phyloP scores from a whole-genome alignment of 1,140 invertebrate species.

The Sarcophaga peregrina region DNA sequence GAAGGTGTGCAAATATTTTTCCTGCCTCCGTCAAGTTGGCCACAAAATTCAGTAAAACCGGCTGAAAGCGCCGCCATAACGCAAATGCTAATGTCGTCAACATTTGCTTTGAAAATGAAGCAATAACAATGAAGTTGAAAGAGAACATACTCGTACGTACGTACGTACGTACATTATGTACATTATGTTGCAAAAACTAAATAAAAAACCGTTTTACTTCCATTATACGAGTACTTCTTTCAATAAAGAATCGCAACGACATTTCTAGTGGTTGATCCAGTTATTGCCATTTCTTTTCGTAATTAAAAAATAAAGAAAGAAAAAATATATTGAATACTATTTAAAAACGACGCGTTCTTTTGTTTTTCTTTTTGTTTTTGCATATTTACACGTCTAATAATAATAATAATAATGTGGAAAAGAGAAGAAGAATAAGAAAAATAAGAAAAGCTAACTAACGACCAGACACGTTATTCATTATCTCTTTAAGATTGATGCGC shows the following conservation, averaged over 20 bases:
- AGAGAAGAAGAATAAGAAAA: too few relatives aligned
- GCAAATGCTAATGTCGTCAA: not conserved
- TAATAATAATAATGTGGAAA: not conserved
- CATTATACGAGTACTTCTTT: not conserved
- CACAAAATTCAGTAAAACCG: not conserved
- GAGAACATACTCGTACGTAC: too few relatives aligned
- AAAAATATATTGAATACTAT: too few relatives aligned
- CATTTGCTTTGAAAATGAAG: conserved; percentile 29
- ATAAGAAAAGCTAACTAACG: conserved; percentile 17
- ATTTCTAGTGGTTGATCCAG: not conserved
- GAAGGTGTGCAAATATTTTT: conserved; percentile 30
- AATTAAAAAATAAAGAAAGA: too few relatives aligned
- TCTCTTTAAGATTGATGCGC: conserved; percentile 23
- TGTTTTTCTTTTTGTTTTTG: not conserved
- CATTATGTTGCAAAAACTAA: not conserved
- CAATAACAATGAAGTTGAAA: conserved; percentile 26
- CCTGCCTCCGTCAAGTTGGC: not conserved
- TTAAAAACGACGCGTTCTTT: too few relatives aligned
- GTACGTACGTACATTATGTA: too few relatives aligned
- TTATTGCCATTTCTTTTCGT: not conserved
- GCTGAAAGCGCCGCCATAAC: not conserved
- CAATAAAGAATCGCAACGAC: not conserved
- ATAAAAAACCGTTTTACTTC: conserved; percentile 19
- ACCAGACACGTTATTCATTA: conserved; percentile 22
- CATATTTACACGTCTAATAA: conserved; percentile 37